Evolutionary conservation across 2,888 invertebrate species (phyloP).

Genomic region (Catonia carolina): DNA sequence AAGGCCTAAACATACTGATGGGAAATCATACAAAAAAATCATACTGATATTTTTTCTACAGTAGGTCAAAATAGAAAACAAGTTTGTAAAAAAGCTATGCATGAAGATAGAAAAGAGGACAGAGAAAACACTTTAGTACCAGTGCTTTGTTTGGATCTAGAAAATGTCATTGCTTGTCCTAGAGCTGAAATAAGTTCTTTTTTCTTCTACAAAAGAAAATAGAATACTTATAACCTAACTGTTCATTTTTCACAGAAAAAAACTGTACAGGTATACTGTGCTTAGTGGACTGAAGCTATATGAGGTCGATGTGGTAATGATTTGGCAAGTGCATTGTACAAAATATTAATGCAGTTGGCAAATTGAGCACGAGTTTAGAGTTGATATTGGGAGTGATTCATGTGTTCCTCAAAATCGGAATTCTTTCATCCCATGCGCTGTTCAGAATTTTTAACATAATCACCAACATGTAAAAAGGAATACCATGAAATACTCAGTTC

Average conservation of each 20-base stretch:
- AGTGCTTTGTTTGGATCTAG: conserved; percentile 3
- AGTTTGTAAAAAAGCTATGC: conserved; percentile 5
- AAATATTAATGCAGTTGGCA: conserved; percentile 4
- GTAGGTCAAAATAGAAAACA: too few species aligned
- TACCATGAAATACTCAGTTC: conserved; percentile 19
- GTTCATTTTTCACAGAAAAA: conserved; percentile 15
- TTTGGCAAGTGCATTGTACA: conserved; percentile 16
- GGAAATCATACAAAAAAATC: too few species aligned
- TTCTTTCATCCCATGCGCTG: conserved; percentile 11
- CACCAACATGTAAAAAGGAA: not conserved
- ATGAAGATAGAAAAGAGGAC: not conserved
- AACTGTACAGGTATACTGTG: conserved; percentile 20
- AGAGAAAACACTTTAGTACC: not conserved
- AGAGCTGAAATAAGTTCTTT: conserved; percentile 9
- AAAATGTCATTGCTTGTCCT: conserved; percentile 14
- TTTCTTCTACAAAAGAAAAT: conserved; percentile 18
- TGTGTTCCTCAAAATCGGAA: conserved; percentile 18
- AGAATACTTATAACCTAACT: conserved; percentile 16
- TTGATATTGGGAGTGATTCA: too few species aligned
- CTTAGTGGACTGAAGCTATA: conserved; percentile 13
- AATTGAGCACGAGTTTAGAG: conserved; percentile 8
- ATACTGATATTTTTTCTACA: too few species aligned
- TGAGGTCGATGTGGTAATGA: conserved; percentile 16
- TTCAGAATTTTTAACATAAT: not conserved
- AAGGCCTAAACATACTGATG: too few species aligned